These are phyloP conservation scores for Oryctes rhinoceros DNA, from an alignment of 1,140 invertebrate species.

Conservation along the genomic window DNA sequence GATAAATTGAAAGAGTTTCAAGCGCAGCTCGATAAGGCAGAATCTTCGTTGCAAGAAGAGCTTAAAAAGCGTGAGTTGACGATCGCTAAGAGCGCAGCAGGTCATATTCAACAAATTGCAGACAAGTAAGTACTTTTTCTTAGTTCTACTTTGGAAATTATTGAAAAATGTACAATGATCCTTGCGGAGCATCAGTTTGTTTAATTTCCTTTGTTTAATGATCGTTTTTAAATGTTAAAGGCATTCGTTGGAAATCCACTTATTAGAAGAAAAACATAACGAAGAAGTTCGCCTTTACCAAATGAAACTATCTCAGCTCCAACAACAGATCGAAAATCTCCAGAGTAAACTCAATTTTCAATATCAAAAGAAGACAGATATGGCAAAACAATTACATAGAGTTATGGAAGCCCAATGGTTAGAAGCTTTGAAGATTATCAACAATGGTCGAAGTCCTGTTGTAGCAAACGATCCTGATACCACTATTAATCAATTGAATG, in stretches of 20 bases:
- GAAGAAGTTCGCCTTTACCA: slow-evolving; percentile 76
- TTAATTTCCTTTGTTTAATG: neutral
- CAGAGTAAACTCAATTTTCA: slow-evolving; percentile 69
- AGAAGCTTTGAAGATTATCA: slow-evolving; percentile 77
- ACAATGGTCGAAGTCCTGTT: slow-evolving; percentile 50
- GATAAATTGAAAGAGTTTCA: slow-evolving; percentile 82
- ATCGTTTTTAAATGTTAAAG: slow-evolving; percentile 59
- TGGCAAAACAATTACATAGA: slow-evolving; percentile 76
- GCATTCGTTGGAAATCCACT: slow-evolving; percentile 75
- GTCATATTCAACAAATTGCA: slow-evolving; percentile 75
- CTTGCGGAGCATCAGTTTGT: too few species aligned
- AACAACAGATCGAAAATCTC: slow-evolving; percentile 70
- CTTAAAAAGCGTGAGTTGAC: slow-evolving; percentile 71
- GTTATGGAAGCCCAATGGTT: slow-evolving; percentile 84
- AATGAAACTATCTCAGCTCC: slow-evolving; percentile 71
- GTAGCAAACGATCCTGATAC: slow-evolving; percentile 43
- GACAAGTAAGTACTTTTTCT: slow-evolving; percentile 67
- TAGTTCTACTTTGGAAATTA: neutral
- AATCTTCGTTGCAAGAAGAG: slow-evolving; percentile 71
- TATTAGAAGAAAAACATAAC: slow-evolving; percentile 79
- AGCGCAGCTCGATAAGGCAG: slow-evolving; percentile 73
- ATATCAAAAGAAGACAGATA: slow-evolving; percentile 67
- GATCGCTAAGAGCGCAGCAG: slow-evolving; percentile 73
- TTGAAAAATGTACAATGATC: too few species aligned
- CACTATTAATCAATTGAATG: slow-evolving; percentile 51